phyloP scores from a whole-genome alignment of 1,140 invertebrate species.

The Calliopsis andreniformis region DNA sequence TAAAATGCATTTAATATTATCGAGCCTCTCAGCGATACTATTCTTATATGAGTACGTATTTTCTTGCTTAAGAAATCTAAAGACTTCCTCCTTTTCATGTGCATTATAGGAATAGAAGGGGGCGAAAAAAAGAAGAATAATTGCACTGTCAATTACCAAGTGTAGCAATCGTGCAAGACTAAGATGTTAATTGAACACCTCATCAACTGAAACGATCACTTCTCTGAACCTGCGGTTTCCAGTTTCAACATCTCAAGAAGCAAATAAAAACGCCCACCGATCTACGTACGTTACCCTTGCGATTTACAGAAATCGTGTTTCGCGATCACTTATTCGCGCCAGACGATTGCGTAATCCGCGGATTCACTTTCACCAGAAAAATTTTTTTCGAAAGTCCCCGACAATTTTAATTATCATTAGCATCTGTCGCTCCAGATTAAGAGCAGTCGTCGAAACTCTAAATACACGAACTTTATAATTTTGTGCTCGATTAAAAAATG shows the following conservation, averaged over 20 bases:
- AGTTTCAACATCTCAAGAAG: slow-evolving; percentile 32
- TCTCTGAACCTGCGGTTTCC: slow-evolving; percentile 3
- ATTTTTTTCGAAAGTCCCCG: slow-evolving; percentile 42
- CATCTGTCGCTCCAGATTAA: not conserved
- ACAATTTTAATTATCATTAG: slow-evolving; percentile 5
- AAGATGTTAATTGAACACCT: slow-evolving; percentile 28
- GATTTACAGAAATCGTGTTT: not conserved
- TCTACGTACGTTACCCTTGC: too few relatives aligned
- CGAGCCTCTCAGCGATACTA: not conserved
- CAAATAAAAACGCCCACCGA: slow-evolving; percentile 22
- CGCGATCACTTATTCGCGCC: not conserved
- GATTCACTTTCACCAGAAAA: slow-evolving; percentile 58
- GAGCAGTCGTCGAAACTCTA: not conserved
- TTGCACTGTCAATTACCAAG: slow-evolving; percentile 38
- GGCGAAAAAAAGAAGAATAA: not conserved
- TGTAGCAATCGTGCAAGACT: slow-evolving; percentile 16
- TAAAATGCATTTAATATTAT: too few relatives aligned
- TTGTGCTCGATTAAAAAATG: too few relatives aligned
- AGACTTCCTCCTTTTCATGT: not conserved
- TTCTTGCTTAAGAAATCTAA: too few relatives aligned
- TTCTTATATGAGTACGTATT: not conserved
- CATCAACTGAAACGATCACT: slow-evolving; percentile 19
- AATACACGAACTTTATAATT: not conserved
- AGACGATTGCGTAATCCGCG: slow-evolving; percentile 45
- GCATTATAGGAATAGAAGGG: not conserved